Evolutionary conservation across 2,888 invertebrate genomes (phyloP), one percentile per base, ranked within the genome.

Genomic region (Odontocolon sp.): DNA sequence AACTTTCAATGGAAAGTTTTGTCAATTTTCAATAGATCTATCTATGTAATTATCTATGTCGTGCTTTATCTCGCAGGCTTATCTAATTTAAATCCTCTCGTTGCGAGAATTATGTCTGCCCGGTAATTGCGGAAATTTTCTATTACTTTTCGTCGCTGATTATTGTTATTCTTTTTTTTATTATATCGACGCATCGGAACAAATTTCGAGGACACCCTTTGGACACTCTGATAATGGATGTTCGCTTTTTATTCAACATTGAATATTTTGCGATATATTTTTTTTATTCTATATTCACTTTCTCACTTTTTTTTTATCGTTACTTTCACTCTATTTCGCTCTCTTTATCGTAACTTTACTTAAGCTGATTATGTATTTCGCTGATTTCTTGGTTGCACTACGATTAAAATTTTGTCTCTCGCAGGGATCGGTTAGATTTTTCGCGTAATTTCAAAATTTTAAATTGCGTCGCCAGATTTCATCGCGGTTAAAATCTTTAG

Each of bases 381-480:
- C 79, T 87, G 87, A 88, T 84, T 87, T 89, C 87, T 89, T 89
- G 89, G 89, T 87, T 87, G 80, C 71, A 75, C 74, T 73, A 71
- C 11, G 23, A 26, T 11, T 11, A 11, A 26, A 50, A 50, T 6
- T n/a, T n/a, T n/a, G n/a, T n/a, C n/a, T n/a, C n/a, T n/a, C n/a
- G n/a, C n/a, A n/a, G n/a, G n/a, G n/a, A n/a, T n/a, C n/a, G n/a
- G n/a, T n/a, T n/a, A n/a, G n/a, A n/a, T n/a, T n/a, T n/a, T n/a
- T n/a, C n/a, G n/a, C n/a, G n/a, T n/a, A n/a, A n/a, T n/a, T n/a
- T n/a, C n/a, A n/a, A n/a, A n/a, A n/a, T n/a, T n/a, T n/a, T n/a
- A n/a, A n/a, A n/a, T n/a, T n/a, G n/a, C n/a, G n/a, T n/a, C n/a
- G n/a, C n/a, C n/a, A n/a, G n/a, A n/a, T n/a, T n/a, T n/a, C n/a